Conservation (phyloP, 2,797 vertebrate species). For the Channallabes apus region DNA sequence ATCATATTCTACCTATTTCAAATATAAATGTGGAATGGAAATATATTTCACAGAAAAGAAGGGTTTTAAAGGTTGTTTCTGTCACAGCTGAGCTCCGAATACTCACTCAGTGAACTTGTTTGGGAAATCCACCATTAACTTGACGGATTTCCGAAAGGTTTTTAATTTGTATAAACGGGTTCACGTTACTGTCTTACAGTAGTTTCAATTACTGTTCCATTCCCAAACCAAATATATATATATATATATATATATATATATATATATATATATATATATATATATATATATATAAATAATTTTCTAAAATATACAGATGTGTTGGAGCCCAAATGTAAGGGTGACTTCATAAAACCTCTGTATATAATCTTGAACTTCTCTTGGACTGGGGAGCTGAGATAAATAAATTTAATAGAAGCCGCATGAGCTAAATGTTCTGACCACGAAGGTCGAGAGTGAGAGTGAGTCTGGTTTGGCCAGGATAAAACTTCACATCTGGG, state of each 20-base stretch:
- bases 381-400: constrained; percentile 67
- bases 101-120: neutral
- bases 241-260: too few species aligned
- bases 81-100: neutral
- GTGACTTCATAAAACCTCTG: constrained; percentile 65
- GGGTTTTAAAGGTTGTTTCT: neutral
- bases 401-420: constrained; percentile 75
- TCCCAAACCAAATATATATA: neutral
- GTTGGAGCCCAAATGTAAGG: constrained; percentile 43
- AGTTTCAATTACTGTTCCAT: constrained; percentile 16
- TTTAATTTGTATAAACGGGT: constrained; percentile 3
- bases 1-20: neutral
- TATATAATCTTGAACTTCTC: constrained; percentile 70
- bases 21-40: neutral
- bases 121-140: neutral
- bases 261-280: too few species aligned
- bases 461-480: constrained; percentile 73
- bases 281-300: neutral
- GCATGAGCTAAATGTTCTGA: constrained; percentile 70
- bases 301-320: constrained; percentile 29
- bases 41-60: neutral
- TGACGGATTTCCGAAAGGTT: neutral
- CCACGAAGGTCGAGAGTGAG: constrained; percentile 76
- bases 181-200: neutral
- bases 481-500: constrained; percentile 68